Evolutionary conservation across 2,888 invertebrate genomes (phyloP).

Genomic region (Cryptocephalus primarius): DNA sequence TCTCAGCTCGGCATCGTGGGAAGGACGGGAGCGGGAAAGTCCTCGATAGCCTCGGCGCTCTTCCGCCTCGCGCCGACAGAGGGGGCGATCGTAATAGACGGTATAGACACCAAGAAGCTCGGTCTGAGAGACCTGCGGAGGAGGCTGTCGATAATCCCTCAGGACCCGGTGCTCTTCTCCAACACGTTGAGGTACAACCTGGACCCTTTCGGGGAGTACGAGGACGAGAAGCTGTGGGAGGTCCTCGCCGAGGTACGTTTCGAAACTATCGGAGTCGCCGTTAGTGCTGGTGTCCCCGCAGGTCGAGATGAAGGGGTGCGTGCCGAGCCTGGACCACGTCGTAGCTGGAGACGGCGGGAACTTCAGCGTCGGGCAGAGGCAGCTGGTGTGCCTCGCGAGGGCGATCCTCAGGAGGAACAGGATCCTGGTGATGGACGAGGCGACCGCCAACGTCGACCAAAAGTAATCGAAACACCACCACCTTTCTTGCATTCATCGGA

Average conservation of each 20-base stretch:
- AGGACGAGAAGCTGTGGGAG: slow-evolving; percentile 39
- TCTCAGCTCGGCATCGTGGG: slow-evolving; percentile 60
- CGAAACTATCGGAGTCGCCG: not conserved
- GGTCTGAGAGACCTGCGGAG: slow-evolving; percentile 64
- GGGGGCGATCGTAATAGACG: slow-evolving; percentile 74
- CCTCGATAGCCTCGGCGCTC: slow-evolving; percentile 61
- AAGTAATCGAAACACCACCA: not conserved
- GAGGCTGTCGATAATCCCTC: slow-evolving; percentile 73
- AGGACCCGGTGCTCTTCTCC: slow-evolving; percentile 51
- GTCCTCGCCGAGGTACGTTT: not conserved
- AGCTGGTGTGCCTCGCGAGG: slow-evolving; percentile 56
- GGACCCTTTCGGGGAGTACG: slow-evolving; percentile 61
- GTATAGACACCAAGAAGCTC: slow-evolving; percentile 52
- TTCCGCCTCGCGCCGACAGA: slow-evolving; percentile 68
- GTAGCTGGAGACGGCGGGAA: slow-evolving; percentile 57
- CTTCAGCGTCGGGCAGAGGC: slow-evolving; percentile 44
- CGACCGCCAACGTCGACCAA: slow-evolving; percentile 67
- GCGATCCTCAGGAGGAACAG: slow-evolving; percentile 40
- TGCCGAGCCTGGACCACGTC: slow-evolving; percentile 52
- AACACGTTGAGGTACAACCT: slow-evolving; percentile 57
- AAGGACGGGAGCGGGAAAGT: slow-evolving; percentile 75
- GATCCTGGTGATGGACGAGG: slow-evolving; percentile 47
- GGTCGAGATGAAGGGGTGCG: slow-evolving; percentile 62
- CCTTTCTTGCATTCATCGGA: no score
- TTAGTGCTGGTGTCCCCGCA: slow-evolving; percentile 38